Conservation (phyloP, 2,113 vertebrate genomes). For the Gobius niger region DNA sequence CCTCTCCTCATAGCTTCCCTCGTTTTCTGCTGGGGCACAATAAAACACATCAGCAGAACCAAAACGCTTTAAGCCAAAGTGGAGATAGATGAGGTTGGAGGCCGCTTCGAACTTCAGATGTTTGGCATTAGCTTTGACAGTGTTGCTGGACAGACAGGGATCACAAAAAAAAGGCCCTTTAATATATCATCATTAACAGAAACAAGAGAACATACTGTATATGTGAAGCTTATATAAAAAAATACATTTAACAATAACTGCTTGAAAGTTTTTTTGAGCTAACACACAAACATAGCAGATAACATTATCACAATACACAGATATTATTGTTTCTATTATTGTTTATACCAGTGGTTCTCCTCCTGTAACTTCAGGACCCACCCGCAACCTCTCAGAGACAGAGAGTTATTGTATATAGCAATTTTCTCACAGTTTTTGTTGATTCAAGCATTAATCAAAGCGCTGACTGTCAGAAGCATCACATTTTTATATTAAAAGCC, state of each 20-base stretch:
- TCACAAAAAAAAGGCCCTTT: conserved; percentile 63
- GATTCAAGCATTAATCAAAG: no score
- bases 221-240: conserved; percentile 41
- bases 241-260: conserved; percentile 47
- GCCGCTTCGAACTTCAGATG: background rate
- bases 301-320: background rate
- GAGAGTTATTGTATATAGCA: background rate
- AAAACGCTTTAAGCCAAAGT: background rate
- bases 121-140: background rate
- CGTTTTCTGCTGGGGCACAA: conserved; percentile 6
- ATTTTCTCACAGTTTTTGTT: no score
- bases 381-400: no score
- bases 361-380: no score
- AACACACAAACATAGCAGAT: conserved; percentile 20
- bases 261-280: conserved; percentile 3
- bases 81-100: background rate
- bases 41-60: background rate
- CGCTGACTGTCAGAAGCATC: no score
- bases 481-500: no score
- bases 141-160: background rate
- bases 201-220: conserved; percentile 16
- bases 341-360: background rate
- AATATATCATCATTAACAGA: conserved; percentile 58
- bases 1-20: conserved; percentile 10
- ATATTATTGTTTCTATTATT: no score